Evolutionary conservation across 2,113 vertebrate genomes (phyloP).

Genomic region (Corvus hawaiiensis): DNA sequence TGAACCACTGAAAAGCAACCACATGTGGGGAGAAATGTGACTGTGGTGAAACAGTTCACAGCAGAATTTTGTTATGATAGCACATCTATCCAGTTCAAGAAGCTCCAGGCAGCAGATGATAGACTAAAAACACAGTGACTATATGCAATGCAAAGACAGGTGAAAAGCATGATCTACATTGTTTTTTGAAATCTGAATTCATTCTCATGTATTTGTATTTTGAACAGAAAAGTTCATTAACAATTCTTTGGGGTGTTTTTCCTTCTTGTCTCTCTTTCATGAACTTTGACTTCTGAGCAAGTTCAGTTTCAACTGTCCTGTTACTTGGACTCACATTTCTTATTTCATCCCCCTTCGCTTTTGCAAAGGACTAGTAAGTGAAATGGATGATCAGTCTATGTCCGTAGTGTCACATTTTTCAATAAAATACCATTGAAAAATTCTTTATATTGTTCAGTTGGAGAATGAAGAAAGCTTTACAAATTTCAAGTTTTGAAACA

Average conservation of each 20-base stretch:
- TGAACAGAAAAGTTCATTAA: neutral
- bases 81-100: neutral
- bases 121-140: neutral
- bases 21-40: neutral
- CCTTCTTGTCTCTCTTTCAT: neutral
- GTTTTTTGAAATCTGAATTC: neutral
- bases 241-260: neutral
- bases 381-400: neutral
- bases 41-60: neutral
- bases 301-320: neutral
- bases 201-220: neutral
- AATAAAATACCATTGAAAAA: neutral
- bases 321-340: neutral
- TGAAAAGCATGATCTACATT: neutral
- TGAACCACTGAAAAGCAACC: neutral
- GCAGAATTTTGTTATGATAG: neutral
- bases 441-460: neutral
- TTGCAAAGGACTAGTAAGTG: neutral
- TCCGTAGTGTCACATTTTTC: neutral
- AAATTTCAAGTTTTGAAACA: neutral
- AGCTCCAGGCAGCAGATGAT: neutral
- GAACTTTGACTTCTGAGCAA: neutral
- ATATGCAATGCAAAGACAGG: neutral
- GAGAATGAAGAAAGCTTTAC: neutral
- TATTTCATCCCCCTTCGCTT: neutral